Base-by-base conservation (phyloP, 2,113 vertebrate genomes). In the Nycticebus coucang region DNA sequence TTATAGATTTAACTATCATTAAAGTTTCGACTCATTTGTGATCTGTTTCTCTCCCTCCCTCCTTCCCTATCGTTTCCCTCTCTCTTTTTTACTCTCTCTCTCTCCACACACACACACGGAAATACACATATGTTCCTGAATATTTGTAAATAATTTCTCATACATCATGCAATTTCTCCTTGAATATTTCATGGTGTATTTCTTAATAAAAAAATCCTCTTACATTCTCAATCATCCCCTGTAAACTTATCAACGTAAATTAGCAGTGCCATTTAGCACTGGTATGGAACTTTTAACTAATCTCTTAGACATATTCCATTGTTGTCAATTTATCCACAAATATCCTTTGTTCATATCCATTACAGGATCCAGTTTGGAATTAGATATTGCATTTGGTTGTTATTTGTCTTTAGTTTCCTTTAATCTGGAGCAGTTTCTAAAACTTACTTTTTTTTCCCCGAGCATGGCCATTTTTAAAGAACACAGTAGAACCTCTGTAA, bases 121-220 rank as follows among this genome's bases (percentile, higher is more conserved):
- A 62, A 15, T 55, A 69, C 11, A 26, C 6, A 64, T n/a, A 60
- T 3, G 13, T 79, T 78, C 8, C 33, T 87, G 17, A 78, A 81
- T 74, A 35, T 22, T 66, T 88, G 18, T 93, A 37, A 85, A 80
- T 53, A 79, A 79, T 6, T 17, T 78, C 90, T 74, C 26, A 53
- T 69, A 45, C 7, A 80, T 75, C 30, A 62, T 50, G 4, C 0
- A 45, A 1, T n/a, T 91, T 68, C 12, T 72, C 11, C 37, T 33
- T 88, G 15, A 60, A 50, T 72, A 92, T 93, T 89, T 74, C 28
- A 74, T 53, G 24, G 19, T 8, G 9, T n/a, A 57, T 57, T 53
- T 88, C 33, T 66, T 75, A 77, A 86, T 53, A 94, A 78, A 17
- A 21, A 87, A 55, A 87, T 93, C 85, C 7, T 93, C 33, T 77